phyloP scores from a whole-genome alignment of 2,113 vertebrate genomes.

The Ctenodactylus gundi region DNA sequence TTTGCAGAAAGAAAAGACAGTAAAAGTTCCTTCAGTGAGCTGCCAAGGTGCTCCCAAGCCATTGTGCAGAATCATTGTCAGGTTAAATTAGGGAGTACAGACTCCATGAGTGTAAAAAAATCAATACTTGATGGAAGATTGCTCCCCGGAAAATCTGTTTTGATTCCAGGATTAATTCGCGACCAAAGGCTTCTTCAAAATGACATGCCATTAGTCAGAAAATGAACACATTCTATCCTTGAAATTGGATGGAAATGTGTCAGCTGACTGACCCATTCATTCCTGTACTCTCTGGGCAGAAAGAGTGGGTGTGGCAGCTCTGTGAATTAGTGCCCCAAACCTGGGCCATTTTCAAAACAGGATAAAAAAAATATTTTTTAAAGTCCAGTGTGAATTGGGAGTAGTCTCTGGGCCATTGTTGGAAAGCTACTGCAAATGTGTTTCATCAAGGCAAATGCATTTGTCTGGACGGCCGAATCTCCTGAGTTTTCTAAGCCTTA shows the following conservation, averaged over 20 bases:
- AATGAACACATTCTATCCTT: conserved; percentile 99
- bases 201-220: conserved; percentile 99
- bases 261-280: conserved; percentile 97
- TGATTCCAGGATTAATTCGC: conserved; percentile 99
- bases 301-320: conserved; percentile 90
- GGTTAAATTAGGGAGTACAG: conserved; percentile 99
- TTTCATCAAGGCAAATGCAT: conserved; percentile 93
- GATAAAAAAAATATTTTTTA: conserved; percentile 69
- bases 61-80: conserved; percentile 99
- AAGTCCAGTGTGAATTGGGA: conserved; percentile 90
- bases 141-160: conserved; percentile 99
- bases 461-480: conserved; percentile 89
- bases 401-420: conserved; percentile 95
- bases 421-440: conserved; percentile 93
- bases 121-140: conserved; percentile 99
- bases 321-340: conserved; percentile 87
- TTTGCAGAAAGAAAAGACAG: conserved; percentile 89
- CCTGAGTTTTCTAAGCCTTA: conserved; percentile 93
- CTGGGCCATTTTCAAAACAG: conserved; percentile 90
- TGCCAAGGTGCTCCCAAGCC: conserved; percentile 98
- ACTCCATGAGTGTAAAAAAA: conserved; percentile 99
- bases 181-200: conserved; percentile 98
- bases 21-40: conserved; percentile 95
- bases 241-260: conserved; percentile 99
- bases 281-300: conserved; percentile 92